phyloP scores from a whole-genome alignment of 2,113 vertebrate species.

The Alligator sinensis region DNA sequence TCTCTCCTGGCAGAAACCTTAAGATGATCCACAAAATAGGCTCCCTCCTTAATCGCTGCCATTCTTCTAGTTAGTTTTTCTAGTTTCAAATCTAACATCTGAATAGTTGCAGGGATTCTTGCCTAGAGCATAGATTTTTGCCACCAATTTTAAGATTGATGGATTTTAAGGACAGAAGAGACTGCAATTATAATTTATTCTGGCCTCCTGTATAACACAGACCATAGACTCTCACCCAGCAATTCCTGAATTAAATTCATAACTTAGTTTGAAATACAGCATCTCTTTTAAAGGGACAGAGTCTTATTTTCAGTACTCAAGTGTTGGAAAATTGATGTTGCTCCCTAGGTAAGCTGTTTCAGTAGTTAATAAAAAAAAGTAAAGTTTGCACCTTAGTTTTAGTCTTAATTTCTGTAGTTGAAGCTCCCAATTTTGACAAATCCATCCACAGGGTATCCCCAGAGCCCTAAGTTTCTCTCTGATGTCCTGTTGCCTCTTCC shows the following conservation, averaged over 20 bases:
- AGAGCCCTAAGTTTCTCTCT: too few relatives aligned
- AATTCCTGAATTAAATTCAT: not conserved
- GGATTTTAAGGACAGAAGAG: not conserved
- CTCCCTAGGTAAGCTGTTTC: too few relatives aligned
- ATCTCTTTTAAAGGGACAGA: too few relatives aligned
- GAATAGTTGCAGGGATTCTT: not conserved
- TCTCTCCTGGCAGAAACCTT: rapidly evolving
- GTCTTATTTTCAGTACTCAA: too few relatives aligned
- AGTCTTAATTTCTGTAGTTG: too few relatives aligned
- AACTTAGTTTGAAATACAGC: too few relatives aligned
- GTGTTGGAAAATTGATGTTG: too few relatives aligned
- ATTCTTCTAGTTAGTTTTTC: not conserved
- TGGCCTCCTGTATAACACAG: not conserved
- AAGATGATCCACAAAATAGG: not conserved
- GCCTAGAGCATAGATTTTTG: rapidly evolving
- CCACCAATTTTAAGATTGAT: not conserved
- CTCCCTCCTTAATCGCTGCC: rapidly evolving
- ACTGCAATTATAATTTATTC: rapidly evolving
- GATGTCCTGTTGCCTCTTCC: too few relatives aligned
- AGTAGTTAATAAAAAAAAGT: too few relatives aligned
- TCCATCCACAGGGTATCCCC: too few relatives aligned
- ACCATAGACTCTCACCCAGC: rapidly evolving
- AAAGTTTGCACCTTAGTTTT: too few relatives aligned
- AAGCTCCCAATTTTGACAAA: too few relatives aligned
- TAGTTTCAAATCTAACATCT: not conserved